Base-by-base conservation (phyloP, 2,113 vertebrate genomes). In the Ailurus styani region DNA sequence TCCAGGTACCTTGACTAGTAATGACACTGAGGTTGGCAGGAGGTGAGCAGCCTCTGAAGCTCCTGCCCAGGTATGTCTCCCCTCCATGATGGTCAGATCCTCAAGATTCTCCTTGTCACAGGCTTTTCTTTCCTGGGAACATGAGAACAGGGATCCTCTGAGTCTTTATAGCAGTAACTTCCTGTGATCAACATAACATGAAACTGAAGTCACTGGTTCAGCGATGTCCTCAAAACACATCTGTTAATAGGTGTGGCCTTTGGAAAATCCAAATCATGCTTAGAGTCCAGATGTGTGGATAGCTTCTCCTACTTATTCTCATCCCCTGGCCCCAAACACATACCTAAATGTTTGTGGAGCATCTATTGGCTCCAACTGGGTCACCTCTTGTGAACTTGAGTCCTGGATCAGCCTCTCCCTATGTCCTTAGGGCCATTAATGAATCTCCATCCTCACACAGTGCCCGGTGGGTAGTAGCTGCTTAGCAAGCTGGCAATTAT, bases 231-330 rank as follows among this genome's bases (percentile, higher is more conserved):
- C 57, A 54, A 84, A 95, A 70, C 60, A 73, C 62, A 79, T n/a
- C 60, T 95, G 42, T 68, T 75, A 42, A 55, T 47, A 55, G 92
- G 60, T 54, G 95, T 97, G 79, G 34, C 40, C 78, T 89, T 83
- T 15, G 57, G 90, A 84, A 93, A 95, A 93, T 87, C 57, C 68
- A 70, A 55, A 40, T 95, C n/a, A 85, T 25, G 7, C 72, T 95
- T 83, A 78, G 85, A 90, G 64, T 52, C 37, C 55, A 64, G 70
- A 50, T 87, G 34, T 73, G 50, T 27, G 50, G 72, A 50, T 21
- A 83, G 17, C 4, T 60, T 50, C 54, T 93, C 34, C 40, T 88
- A 64, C 54, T 97, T 64, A 40, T 68, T 89, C 42, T 70, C 57
- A 2, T 47, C 29, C 55, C 23, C 29, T 45, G 6, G 5, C 31